These are phyloP conservation scores for Hirtodrosophila confusa DNA, from an alignment of 2,888 invertebrate genomes.

Conservation along the genomic window DNA sequence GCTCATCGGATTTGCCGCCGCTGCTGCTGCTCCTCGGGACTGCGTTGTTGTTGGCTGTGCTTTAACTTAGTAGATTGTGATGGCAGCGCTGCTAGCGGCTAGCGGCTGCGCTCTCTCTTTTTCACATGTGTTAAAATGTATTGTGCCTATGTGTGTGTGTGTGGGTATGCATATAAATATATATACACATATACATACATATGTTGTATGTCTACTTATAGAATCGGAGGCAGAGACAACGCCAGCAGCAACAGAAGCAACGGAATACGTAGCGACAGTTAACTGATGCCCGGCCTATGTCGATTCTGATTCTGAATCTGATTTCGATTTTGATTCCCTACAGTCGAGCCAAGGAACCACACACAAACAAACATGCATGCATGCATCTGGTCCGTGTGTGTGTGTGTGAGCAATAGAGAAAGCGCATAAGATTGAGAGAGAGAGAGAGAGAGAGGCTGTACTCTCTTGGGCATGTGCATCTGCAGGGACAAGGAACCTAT, in stretches of 20 bases:
- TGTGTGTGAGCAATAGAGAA: constrained; percentile 2
- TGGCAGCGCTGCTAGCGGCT: constrained; percentile 33
- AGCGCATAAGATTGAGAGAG: constrained; percentile 6
- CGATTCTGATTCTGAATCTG: constrained; percentile 38
- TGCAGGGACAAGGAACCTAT: constrained; percentile 55
- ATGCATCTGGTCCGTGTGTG: constrained; percentile 1
- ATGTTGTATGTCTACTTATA: constrained; percentile 74
- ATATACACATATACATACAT: constrained; percentile 55
- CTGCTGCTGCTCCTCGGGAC: constrained; percentile 40
- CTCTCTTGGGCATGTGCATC: constrained; percentile 31
- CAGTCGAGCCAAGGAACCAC: constrained; percentile 48
- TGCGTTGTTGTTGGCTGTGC: constrained; percentile 50
- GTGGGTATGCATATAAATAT: constrained; percentile 49
- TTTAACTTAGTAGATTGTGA: constrained; percentile 77
- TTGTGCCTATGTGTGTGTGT: constrained; percentile 24
- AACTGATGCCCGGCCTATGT: constrained; percentile 59
- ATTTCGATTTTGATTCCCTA: constrained; percentile 48
- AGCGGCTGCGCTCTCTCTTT: constrained; percentile 36
- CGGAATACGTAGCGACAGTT: constrained; percentile 48
- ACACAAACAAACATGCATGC: constrained; percentile 10
- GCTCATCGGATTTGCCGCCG: constrained; percentile 34
- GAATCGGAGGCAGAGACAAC: constrained; percentile 63
- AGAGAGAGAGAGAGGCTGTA: background rate
- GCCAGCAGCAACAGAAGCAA: constrained; percentile 31
- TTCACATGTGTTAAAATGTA: constrained; percentile 68